phyloP scores from a whole-genome alignment of 2,113 vertebrate genomes.

The Neomonachus schauinslandi region DNA sequence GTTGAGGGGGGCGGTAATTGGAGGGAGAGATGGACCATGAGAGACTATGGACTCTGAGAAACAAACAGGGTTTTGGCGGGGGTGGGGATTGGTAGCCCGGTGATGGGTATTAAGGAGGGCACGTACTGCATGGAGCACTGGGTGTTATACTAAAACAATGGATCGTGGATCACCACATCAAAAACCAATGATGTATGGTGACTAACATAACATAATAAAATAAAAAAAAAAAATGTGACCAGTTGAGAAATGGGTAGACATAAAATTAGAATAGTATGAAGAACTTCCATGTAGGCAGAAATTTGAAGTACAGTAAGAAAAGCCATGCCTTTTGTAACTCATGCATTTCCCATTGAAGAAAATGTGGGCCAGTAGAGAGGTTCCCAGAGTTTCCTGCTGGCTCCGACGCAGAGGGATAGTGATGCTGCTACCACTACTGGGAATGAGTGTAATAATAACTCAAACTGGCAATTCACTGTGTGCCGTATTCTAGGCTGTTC shows the following conservation, averaged over 20 bases:
- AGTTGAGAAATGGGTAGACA: not conserved
- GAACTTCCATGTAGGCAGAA: not conserved
- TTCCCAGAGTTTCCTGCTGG: not conserved
- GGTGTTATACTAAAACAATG: no score
- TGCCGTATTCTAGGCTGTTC: not conserved
- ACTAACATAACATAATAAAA: no score
- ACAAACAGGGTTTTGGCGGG: no score
- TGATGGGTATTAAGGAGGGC: no score
- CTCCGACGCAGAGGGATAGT: not conserved
- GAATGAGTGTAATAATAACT: not conserved
- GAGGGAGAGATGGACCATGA: no score
- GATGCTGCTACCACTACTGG: not conserved
- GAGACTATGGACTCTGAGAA: no score
- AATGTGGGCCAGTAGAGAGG: not conserved
- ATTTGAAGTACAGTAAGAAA: not conserved
- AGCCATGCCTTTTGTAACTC: not conserved
- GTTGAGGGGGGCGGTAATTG: not conserved
- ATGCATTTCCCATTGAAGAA: constrained; percentile 14
- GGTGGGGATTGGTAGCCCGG: no score
- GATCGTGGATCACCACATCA: no score
- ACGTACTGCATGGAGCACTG: no score
- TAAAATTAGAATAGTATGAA: constrained; percentile 22
- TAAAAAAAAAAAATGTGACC: not conserved
- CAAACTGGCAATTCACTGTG: constrained; percentile 4
- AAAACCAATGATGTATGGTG: no score